Percentiles rank a stretch among this genome's conserved stretches.
These are phyloP conservation scores for Synanthedon tipuliformis DNA, from an alignment of 2,888 invertebrate genomes.

Conservation along the genomic window DNA sequence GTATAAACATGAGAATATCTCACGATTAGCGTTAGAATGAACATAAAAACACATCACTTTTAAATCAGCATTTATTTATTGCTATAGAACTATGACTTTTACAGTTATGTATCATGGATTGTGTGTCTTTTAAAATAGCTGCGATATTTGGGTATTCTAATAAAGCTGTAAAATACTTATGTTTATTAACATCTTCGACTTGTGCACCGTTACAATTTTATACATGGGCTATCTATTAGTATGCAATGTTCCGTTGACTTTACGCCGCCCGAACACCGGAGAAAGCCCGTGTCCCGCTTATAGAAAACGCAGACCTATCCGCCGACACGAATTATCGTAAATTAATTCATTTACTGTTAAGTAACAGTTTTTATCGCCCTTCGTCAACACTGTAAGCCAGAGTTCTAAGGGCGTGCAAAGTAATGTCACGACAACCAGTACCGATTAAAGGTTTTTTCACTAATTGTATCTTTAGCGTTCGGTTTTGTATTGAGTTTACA, in stretches of 20 bases:
- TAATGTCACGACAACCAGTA: not conserved
- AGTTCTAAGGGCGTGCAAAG: conserved; percentile 26
- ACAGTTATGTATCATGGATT: conserved; percentile 42
- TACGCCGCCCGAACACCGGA: conserved; percentile 40
- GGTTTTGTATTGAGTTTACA: too few species aligned
- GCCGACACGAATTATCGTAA: conserved; percentile 43
- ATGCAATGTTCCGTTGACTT: conserved; percentile 52
- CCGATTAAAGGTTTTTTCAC: too few species aligned
- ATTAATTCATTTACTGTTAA: conserved; percentile 43
- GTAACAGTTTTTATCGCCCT: conserved; percentile 33
- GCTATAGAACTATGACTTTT: conserved; percentile 2
- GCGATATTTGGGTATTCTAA: conserved; percentile 35
- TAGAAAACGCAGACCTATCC: conserved; percentile 34
- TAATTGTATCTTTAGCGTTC: too few species aligned
- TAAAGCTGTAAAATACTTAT: conserved; percentile 55
- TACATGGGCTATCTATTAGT: conserved; percentile 53
- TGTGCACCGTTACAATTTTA: conserved; percentile 61
- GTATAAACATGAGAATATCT: too few species aligned
- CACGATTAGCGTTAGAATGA: too few species aligned
- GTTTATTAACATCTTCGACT: conserved; percentile 45
- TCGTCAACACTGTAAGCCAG: conserved; percentile 28
- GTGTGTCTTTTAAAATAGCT: conserved; percentile 43
- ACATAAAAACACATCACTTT: not conserved
- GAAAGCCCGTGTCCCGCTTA: conserved; percentile 55
- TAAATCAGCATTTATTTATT: not conserved